Evolutionary conservation across 1,140 invertebrate species (phyloP).

Genomic region (Parasteatoda tepidariorum): DNA sequence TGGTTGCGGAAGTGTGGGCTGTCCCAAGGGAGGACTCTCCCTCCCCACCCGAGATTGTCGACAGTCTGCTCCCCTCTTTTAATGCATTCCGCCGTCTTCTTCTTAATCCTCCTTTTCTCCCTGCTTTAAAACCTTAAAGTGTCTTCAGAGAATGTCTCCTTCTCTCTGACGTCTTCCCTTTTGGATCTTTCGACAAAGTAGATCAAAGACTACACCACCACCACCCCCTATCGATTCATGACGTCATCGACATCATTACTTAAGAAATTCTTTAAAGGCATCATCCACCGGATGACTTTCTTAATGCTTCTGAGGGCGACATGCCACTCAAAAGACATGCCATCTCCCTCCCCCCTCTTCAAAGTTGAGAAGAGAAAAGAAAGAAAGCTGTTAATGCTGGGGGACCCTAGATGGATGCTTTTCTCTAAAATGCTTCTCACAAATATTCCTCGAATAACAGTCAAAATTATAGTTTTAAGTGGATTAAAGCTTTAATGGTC

Average conservation of each 20-base stretch:
- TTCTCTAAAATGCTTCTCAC: not conserved
- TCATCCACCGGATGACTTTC: slow-evolving; percentile 38
- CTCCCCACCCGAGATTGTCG: slow-evolving; percentile 24
- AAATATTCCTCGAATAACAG: not conserved
- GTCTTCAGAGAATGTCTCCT: slow-evolving; percentile 50
- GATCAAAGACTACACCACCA: slow-evolving; percentile 30
- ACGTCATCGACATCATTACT: slow-evolving; percentile 49
- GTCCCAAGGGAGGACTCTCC: not conserved
- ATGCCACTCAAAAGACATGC: slow-evolving; percentile 28
- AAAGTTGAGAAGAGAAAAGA: not conserved
- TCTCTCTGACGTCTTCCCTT: slow-evolving; percentile 16
- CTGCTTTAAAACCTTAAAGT: slow-evolving; percentile 61
- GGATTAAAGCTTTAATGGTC: too few species aligned
- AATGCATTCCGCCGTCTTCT: slow-evolving; percentile 49
- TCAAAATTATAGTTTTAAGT: too few species aligned
- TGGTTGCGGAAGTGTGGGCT: not conserved
- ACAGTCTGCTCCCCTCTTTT: slow-evolving; percentile 44
- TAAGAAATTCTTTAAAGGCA: slow-evolving; percentile 58
- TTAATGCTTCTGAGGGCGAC: slow-evolving; percentile 45
- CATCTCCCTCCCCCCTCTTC: too few species aligned
- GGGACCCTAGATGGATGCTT: not conserved
- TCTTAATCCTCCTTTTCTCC: slow-evolving; percentile 52
- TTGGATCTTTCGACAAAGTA: slow-evolving; percentile 20
- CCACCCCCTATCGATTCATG: slow-evolving; percentile 14
- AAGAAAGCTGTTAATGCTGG: not conserved